Base-by-base conservation (phyloP, 2,797 vertebrate genomes). In the Loriculus beryllinus region DNA sequence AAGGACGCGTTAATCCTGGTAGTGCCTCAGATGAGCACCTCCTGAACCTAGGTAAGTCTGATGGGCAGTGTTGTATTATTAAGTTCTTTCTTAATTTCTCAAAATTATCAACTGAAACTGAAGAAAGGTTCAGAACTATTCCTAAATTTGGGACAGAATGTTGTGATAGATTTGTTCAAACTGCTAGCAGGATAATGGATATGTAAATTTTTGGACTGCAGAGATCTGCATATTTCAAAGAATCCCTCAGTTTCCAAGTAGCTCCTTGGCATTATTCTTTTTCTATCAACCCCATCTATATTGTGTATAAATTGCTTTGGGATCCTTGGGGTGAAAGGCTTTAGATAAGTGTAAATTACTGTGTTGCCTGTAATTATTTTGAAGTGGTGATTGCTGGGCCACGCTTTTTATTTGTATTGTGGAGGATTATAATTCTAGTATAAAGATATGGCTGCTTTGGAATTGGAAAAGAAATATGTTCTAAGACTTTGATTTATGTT, bases 401-500 rank as follows among this genome's bases (percentile, higher is more conserved):
- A 9, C 45, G 26, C 35, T 88, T 89, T 93, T 92, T 92, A 82
- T 93, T 94, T 81, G 45, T 93, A 39, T 89, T 82, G 80, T 5
- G 4, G 52, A 63, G 74, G 57, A 76, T 93, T 96, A 72, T 86
- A 88, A 84, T 86, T 83, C 87, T 59, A 37, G 37, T 67, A 39
- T 52, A 88, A 72, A 95, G 93, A 92, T 91, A 96, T 68, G 78
- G 93, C 83, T 90, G 88, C 74, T 92, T 93, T 0, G 1, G 86
- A 94, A 93, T 29, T 86, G 85, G 74, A 91, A 77, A 51, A 95
- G 80, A 95, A 91, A 90, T 92, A 86, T 31, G 43, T 86, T 92
- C 84, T 74, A 45, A 72, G 79, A 74, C 79, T 93, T 95, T 97
- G 96, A 97, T 95, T 97, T 97, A 96, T 95, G 90, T 92, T 95